Percentiles rank a stretch among this genome's conserved stretches.
These are phyloP conservation scores for Chlorodrepanis virens DNA, from an alignment of 2,113 vertebrate species.

Conservation along the genomic window DNA sequence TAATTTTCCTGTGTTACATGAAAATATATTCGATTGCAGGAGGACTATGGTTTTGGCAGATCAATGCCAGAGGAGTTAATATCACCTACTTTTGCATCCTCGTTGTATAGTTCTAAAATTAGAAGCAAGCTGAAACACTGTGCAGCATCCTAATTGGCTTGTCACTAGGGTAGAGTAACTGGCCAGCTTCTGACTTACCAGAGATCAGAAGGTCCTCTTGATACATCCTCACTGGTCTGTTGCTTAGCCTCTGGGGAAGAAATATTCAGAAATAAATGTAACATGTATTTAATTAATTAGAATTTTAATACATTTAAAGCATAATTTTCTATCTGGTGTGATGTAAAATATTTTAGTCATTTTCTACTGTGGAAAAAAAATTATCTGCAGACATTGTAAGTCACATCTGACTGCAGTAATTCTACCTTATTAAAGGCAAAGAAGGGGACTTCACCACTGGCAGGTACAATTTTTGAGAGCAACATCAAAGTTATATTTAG, in stretches of 20 bases:
- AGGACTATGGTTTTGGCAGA: constrained; percentile 3
- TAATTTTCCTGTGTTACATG: constrained; percentile 1
- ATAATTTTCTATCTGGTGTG: neutral
- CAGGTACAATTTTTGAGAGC: neutral
- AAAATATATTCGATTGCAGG: neutral
- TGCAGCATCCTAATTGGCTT: constrained; percentile 60
- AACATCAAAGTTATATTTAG: neutral
- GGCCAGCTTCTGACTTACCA: neutral
- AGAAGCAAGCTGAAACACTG: constrained; percentile 53
- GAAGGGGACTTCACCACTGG: neutral
- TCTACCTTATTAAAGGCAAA: neutral
- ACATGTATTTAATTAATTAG: neutral
- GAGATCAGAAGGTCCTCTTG: neutral
- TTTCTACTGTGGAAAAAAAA: neutral
- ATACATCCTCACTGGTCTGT: neutral
- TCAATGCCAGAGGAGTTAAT: constrained; percentile 39
- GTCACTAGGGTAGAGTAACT: constrained; percentile 53
- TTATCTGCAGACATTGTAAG: neutral
- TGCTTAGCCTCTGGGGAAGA: neutral
- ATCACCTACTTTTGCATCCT: constrained; percentile 54
- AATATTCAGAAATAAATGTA: neutral
- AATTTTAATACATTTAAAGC: neutral
- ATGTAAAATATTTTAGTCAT: neutral
- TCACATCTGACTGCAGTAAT: neutral
- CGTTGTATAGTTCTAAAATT: constrained; percentile 63